Conservation (phyloP, 2,113 vertebrate genomes). For the Syngnathoides biaculeatus region DNA sequence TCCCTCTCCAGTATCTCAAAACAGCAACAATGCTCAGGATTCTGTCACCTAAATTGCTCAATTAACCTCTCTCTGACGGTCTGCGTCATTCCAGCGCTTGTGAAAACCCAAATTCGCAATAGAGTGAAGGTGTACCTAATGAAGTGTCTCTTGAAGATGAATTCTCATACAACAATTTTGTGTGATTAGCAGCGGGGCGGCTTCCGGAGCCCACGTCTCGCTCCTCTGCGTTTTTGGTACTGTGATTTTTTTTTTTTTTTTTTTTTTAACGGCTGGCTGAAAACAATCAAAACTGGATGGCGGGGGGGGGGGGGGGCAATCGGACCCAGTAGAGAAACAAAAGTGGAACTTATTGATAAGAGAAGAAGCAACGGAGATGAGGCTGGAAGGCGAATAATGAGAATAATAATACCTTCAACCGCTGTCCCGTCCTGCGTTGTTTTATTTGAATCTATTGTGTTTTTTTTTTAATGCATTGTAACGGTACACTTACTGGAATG, state of each 20-base stretch:
- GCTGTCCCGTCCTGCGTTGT: background rate
- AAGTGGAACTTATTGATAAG: constrained; percentile 42
- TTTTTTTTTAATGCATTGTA: too few species aligned
- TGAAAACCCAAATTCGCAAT: background rate
- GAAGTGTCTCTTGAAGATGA: background rate
- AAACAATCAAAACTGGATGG: constrained; percentile 38
- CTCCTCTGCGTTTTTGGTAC: constrained; percentile 37
- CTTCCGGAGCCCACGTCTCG: constrained; percentile 36
- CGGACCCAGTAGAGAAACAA: constrained; percentile 40
- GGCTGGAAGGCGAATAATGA: constrained; percentile 37
- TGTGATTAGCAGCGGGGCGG: background rate
- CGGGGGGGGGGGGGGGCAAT: constrained; percentile 46
- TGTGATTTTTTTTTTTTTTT: constrained; percentile 3
- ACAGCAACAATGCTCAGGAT: too few species aligned
- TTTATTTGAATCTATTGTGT: background rate
- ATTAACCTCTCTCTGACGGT: background rate
- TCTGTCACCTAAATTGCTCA: too few species aligned
- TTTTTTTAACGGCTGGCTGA: constrained; percentile 39
- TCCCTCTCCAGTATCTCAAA: background rate
- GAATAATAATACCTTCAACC: constrained; percentile 39
- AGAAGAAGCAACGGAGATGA: constrained; percentile 6
- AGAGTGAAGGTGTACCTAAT: background rate
- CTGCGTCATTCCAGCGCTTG: background rate
- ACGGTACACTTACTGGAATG: too few species aligned
- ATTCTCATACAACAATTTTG: background rate